A percentile compares a stretch with the other conserved stretches of the same genome.
Evolutionary conservation across 1,140 invertebrate genomes (phyloP).

Genomic region (Drosophila murphyi): DNA sequence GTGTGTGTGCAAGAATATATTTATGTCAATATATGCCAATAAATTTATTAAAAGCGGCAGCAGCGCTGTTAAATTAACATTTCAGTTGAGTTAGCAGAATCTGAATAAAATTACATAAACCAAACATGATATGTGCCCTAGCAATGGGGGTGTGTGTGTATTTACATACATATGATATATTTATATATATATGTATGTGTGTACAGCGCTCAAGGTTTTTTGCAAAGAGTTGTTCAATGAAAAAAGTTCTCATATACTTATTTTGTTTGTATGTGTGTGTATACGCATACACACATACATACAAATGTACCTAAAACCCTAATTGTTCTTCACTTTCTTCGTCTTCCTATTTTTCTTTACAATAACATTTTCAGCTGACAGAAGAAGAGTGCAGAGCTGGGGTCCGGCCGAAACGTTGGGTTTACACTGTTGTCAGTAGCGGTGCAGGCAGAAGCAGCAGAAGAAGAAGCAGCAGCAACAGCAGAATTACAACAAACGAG

Average conservation of each 20-base stretch:
- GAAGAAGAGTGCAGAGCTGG: conserved; percentile 18
- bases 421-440: conserved; percentile 22
- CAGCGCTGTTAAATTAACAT: too few species aligned
- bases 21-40: too few species aligned
- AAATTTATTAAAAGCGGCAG: too few species aligned
- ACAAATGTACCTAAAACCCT: not conserved
- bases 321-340: too few species aligned
- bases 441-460: not conserved
- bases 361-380: conserved; percentile 14
- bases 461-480: not conserved
- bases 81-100: not conserved
- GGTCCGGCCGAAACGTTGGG: conserved; percentile 19
- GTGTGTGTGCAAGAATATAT: too few species aligned
- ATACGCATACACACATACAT: not conserved
- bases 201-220: conserved; percentile 62
- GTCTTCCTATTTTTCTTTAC: not conserved
- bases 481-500: too few species aligned
- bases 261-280: not conserved
- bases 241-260: conserved; percentile 1
- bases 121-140: too few species aligned
- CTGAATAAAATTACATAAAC: conserved; percentile 38
- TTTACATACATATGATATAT: conserved; percentile 11
- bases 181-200: conserved; percentile 4
- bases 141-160: not conserved
- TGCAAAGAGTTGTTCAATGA: conserved; percentile 35